Evolutionary conservation across 2,888 invertebrate species (phyloP).

Genomic region (Pterostichus niger): DNA sequence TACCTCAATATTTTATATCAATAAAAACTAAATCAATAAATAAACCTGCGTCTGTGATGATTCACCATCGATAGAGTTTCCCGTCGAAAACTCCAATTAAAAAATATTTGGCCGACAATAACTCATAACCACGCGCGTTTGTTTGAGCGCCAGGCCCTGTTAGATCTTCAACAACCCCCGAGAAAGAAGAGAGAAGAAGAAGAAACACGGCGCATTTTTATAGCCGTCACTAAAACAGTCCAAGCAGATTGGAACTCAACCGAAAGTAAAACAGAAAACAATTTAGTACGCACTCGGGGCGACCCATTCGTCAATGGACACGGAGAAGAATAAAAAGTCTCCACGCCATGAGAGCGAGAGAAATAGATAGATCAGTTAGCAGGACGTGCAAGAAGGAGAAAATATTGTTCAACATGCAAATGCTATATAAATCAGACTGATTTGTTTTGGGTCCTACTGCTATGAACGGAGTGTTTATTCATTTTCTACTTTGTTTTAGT

Average conservation of each 20-base stretch:
- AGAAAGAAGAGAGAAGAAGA: constrained; percentile 7
- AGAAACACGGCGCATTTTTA: constrained; percentile 65
- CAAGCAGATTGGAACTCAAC: constrained; percentile 72
- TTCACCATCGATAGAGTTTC: constrained; percentile 15
- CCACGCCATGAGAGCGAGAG: constrained; percentile 10
- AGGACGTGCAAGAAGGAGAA: constrained; percentile 5
- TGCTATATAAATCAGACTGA: constrained; percentile 65
- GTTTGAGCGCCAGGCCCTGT: constrained; percentile 23
- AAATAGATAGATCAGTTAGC: background rate
- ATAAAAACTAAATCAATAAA: constrained; percentile 13
- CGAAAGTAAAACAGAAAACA: constrained; percentile 70
- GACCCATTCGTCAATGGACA: constrained; percentile 69
- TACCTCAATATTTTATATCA: constrained; percentile 10
- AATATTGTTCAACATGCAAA: constrained; percentile 58
- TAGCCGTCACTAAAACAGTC: constrained; percentile 71
- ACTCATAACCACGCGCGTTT: constrained; percentile 42
- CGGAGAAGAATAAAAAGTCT: constrained; percentile 34
- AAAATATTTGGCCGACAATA: constrained; percentile 49
- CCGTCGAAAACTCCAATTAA: constrained; percentile 46
- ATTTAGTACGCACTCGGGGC: constrained; percentile 72
- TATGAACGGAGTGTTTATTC: constrained; percentile 45
- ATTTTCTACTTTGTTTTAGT: constrained; percentile 50
- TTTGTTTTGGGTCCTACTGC: constrained; percentile 63
- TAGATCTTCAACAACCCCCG: constrained; percentile 45
- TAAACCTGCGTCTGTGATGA: background rate